phyloP scores from a whole-genome alignment of 2,888 invertebrate genomes.

The Perithous albicinctus region DNA sequence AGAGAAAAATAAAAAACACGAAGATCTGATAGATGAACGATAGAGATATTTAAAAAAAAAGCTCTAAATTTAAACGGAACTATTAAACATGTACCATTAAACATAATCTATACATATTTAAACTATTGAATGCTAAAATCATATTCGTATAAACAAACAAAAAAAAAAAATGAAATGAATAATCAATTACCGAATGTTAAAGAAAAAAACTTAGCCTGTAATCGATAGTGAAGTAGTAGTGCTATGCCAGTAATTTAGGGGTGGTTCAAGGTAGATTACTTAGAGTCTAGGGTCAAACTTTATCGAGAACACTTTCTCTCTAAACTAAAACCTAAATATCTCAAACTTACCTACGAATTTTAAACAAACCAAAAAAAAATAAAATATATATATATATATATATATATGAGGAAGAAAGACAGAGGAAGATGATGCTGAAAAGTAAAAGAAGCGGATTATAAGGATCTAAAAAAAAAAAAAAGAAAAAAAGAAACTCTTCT shows the following conservation, averaged over 20 bases:
- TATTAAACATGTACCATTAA: slow-evolving; percentile 81
- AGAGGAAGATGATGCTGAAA: slow-evolving; percentile 61
- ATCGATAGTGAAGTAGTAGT: slow-evolving; percentile 80
- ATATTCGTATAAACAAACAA: slow-evolving; percentile 81
- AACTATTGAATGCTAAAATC: slow-evolving; percentile 83
- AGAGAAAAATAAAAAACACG: too few relatives aligned
- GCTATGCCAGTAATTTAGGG: slow-evolving; percentile 81
- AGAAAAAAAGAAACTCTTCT: slow-evolving; percentile 70
- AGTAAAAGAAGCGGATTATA: slow-evolving; percentile 71
- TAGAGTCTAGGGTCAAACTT: slow-evolving; percentile 80
- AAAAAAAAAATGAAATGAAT: too few relatives aligned
- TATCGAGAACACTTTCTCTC: slow-evolving; percentile 83
- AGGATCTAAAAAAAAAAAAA: slow-evolving; percentile 68
- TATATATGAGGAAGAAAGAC: slow-evolving; percentile 28
- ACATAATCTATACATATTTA: slow-evolving; percentile 83
- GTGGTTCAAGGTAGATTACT: slow-evolving; percentile 79
- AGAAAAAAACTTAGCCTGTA: slow-evolving; percentile 77
- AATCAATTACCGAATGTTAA: slow-evolving; percentile 81
- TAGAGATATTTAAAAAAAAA: slow-evolving; percentile 64
- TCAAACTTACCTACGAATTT: slow-evolving; percentile 77
- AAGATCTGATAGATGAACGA: slow-evolving; percentile 69
- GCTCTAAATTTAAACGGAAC: slow-evolving; percentile 76
- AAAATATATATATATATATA: too few relatives aligned
- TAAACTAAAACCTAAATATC: slow-evolving; percentile 80
- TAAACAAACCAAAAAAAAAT: slow-evolving; percentile 66